Evolutionary conservation across 2,797 vertebrate genomes (phyloP), one percentile per base, ranked within the genome.

Genomic region (Galaxias olidus): DNA sequence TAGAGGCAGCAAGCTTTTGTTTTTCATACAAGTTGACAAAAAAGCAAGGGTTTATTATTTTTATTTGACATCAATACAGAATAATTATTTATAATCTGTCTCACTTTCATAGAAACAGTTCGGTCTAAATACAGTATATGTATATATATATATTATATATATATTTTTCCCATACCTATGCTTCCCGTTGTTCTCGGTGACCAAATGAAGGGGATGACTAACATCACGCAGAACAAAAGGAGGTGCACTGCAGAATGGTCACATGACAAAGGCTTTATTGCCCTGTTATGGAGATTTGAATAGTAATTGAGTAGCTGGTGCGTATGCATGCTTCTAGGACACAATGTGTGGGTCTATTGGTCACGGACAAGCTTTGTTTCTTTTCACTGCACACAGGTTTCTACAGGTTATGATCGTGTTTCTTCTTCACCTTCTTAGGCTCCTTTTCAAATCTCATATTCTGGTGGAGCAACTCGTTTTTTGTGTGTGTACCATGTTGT

Each of bases 191-290:
- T 41, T 11, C 8, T 30, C 53, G 14, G 53, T 56, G 40, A 14
- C 13, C 46, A 41, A 46, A 45, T n/a, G n/a, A 59, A 59, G 49
- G 19, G 58, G 58, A 48, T 61, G 60, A 67, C 78, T 70, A 69
- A 75, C 83, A 82, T 84, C 82, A 78, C 74, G 81, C 78, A 72
- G 79, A 84, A 83, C 82, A 77, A 71, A 77, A 76, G 74, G 78
- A 82, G 80, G 85, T 76, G 79, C 78, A 68, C 72, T 80, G 86
- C 86, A 85, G 85, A 87, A 86, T 30, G 84, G 85, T 90, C 89
- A 91, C 88, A 86, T 89, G 89, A 87, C 87, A 80, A 82, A 85
- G 79, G 75, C 79, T 88, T 87, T 87, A 88, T 89, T 87, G 82
- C 82, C 77, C 82, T 79, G 80, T 87, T 88, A 88, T 89, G 88